Base-by-base conservation (phyloP, 2,113 vertebrate genomes). In the Bagarius yarrelli region DNA sequence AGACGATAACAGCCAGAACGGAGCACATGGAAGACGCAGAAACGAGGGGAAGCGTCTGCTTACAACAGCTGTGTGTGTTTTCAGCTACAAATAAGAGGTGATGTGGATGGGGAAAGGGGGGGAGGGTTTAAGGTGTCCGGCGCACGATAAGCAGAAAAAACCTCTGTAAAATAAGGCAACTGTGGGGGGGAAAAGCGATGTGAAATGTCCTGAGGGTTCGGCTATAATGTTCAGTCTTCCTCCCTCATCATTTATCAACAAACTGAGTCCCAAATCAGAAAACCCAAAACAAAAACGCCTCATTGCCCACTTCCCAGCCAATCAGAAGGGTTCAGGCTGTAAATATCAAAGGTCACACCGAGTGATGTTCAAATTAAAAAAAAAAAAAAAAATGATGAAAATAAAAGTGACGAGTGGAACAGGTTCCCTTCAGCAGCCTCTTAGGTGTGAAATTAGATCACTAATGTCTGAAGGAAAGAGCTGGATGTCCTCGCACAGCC, bases 141-240 rank as follows among this genome's bases (percentile, higher is more conserved):
- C 89, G 85, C 86, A 84, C 87, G 79, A 86, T 82, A 90, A 91
- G 89, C 87, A 82, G 85, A 88, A 89, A 78, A 79, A 50, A 47
- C 4, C 89, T 83, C 89, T 90, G 90, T 88, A 87, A 90, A 92
- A 93, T 93, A 92, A 91, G 91, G 91, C 91, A 92, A 92, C 91
- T 90, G 88, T 67, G 86, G 60, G 79, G 83, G 84, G 79, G 78
- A 61, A 40, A 63, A 36, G 19, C 5, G 47, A 18, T 55, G 6
- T 59, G 30, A 27, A 53, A 71, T 3, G 27, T 40, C 44, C 25
- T 11, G 21, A 59, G 18, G 66, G 60, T 57, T 55, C 53, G 76
- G 61, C 75, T 69, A 83, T 81, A 89, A 61, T 44, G 5, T 83
- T 82, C 55, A 34, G 32, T 64, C 36, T 61, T 61, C 21, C 52